These are phyloP conservation scores for Numida meleagris DNA, from an alignment of 2,113 vertebrate genomes.

Conservation along the genomic window DNA sequence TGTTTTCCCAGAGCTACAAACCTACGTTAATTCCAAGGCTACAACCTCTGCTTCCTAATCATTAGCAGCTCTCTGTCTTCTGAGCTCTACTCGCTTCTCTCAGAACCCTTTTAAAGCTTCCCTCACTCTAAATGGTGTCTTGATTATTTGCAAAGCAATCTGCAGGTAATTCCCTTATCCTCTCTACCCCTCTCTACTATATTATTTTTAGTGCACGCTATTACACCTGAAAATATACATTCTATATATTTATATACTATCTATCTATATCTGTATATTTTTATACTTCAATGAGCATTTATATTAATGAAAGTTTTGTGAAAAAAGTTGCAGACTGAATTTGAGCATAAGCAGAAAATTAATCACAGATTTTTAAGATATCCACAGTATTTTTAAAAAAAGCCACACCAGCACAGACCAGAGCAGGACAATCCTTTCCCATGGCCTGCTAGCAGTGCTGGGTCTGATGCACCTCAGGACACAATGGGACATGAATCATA, in stretches of 20 bases:
- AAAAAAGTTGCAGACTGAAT: background rate
- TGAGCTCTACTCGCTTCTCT: background rate
- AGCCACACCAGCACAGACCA: no score
- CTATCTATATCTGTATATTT: no score
- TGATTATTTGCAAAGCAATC: background rate
- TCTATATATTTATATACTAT: background rate
- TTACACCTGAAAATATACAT: background rate
- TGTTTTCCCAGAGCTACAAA: background rate
- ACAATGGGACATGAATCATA: background rate
- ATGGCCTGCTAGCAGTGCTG: no score
- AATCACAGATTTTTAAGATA: no score
- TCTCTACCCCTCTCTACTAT: background rate
- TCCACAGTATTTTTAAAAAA: no score
- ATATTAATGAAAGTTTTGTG: background rate
- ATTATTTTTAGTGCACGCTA: background rate
- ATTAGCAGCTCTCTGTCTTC: background rate
- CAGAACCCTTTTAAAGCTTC: background rate
- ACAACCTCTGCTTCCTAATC: background rate
- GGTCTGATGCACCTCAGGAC: no score
- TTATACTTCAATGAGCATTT: background rate
- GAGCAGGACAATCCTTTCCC: no score
- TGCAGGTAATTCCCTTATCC: background rate
- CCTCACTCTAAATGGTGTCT: background rate
- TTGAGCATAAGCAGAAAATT: background rate
- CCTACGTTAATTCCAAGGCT: background rate